These are phyloP conservation scores for Aradophagus sp. DNA, from an alignment of 1,140 invertebrate genomes.

Conservation along the genomic window DNA sequence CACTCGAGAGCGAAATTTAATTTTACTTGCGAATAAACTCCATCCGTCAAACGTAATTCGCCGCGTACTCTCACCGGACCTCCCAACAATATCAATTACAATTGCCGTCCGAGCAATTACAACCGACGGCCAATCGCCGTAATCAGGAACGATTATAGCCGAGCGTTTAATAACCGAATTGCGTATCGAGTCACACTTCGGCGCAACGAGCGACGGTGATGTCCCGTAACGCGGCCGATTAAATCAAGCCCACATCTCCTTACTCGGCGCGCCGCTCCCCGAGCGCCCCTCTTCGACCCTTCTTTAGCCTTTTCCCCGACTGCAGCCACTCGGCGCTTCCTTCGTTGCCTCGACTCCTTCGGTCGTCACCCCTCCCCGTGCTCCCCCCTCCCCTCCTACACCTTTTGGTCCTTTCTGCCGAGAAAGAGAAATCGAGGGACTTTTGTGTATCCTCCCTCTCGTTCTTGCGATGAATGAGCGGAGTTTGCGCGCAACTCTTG, in stretches of 20 bases:
- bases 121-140: slow-evolving; percentile 4
- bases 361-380: not conserved
- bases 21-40: no score
- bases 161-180: slow-evolving; percentile 26
- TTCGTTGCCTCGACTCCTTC: slow-evolving; percentile 14
- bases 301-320: slow-evolving; percentile 15
- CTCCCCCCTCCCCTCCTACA: not conserved
- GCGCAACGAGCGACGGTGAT: not conserved
- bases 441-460: slow-evolving; percentile 50
- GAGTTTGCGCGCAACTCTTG: slow-evolving; percentile 58
- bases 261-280: not conserved
- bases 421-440: slow-evolving; percentile 46
- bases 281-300: slow-evolving; percentile 2
- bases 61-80: no score
- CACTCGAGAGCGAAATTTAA: no score
- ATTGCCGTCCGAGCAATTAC: slow-evolving; percentile 8
- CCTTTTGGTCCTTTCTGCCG: slow-evolving; percentile 16
- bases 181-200: slow-evolving; percentile 19
- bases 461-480: slow-evolving; percentile 52
- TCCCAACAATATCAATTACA: not conserved
- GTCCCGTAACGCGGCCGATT: slow-evolving; percentile 9
- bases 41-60: no score
- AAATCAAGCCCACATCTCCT: slow-evolving; percentile 21
- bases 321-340: not conserved
- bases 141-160: slow-evolving; percentile 16